phyloP scores from a whole-genome alignment of 2,797 vertebrate genomes.

The Microtus obscurus region DNA sequence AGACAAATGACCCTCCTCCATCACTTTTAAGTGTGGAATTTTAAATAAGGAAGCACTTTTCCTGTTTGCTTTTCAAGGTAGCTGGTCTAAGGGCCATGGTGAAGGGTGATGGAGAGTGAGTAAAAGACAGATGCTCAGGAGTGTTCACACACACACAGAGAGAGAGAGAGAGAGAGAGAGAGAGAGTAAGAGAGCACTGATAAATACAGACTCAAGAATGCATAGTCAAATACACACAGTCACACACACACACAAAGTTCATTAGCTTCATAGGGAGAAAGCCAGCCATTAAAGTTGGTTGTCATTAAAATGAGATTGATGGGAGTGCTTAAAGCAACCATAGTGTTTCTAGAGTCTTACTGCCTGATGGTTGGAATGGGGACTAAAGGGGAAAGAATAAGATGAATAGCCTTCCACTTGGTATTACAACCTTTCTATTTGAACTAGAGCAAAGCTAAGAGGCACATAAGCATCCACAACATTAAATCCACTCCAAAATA shows the following conservation, averaged over 20 bases:
- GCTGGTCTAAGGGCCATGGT: constrained; percentile 27
- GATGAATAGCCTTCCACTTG: neutral
- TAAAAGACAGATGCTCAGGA: constrained; percentile 39
- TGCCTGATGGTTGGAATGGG: neutral
- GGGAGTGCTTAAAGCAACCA: neutral
- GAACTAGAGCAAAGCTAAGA: neutral
- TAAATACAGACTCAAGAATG: neutral
- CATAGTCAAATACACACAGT: neutral
- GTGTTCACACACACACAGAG: neutral
- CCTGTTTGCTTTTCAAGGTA: constrained; percentile 41
- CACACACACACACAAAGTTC: neutral
- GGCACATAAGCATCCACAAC: neutral
- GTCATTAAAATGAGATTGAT: neutral
- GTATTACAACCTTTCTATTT: neutral
- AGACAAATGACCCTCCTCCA: no score
- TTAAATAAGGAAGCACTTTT: constrained; percentile 26
- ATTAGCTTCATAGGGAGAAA: neutral
- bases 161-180: no score
- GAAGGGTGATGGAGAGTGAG: constrained; percentile 15
- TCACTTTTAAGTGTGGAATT: neutral
- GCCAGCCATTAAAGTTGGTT: neutral
- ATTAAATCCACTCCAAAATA: neutral
- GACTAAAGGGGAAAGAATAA: neutral
- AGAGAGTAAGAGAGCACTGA: no score
- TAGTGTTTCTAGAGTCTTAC: neutral